phyloP scores from a whole-genome alignment of 2,888 invertebrate species.

The Trichacis sp. region DNA sequence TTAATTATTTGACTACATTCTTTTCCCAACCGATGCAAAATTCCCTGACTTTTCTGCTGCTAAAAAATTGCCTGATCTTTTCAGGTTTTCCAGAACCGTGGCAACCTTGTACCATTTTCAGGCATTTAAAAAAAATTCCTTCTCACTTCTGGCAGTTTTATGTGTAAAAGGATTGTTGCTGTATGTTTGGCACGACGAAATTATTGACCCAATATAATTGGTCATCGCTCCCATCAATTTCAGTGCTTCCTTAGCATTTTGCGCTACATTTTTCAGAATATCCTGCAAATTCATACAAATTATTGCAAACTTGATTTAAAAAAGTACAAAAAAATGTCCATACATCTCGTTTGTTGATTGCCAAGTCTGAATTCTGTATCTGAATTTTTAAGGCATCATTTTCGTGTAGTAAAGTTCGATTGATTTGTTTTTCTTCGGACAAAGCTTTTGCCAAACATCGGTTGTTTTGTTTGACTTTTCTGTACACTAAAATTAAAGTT shows the following conservation, averaged over 20 bases:
- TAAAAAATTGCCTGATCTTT: too few species aligned
- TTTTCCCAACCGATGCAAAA: too few species aligned
- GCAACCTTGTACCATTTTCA: too few species aligned
- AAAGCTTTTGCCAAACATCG: conserved; percentile 58
- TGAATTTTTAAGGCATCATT: conserved; percentile 50
- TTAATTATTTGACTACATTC: too few species aligned
- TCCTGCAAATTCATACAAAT: conserved; percentile 51
- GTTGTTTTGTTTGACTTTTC: conserved; percentile 58
- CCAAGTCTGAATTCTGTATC: conserved; percentile 35
- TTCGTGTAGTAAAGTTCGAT: conserved; percentile 52
- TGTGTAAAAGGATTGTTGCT: conserved; percentile 27
- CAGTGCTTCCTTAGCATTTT: conserved; percentile 56
- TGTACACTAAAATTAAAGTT: conserved; percentile 56
- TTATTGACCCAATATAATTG: conserved; percentile 53
- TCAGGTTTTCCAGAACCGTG: too few species aligned
- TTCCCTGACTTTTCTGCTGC: too few species aligned
- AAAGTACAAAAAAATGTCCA: not conserved
- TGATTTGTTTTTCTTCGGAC: conserved; percentile 57
- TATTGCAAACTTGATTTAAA: conserved; percentile 9
- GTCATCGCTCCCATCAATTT: conserved; percentile 53
- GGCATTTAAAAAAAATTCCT: conserved; percentile 5
- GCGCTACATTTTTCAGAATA: conserved; percentile 49
- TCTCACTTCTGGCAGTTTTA: conserved; percentile 16
- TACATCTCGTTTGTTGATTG: not conserved
- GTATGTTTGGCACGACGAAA: conserved; percentile 56